A percentile compares a stretch with the other conserved stretches of the same genome.
Evolutionary conservation across 2,113 vertebrate genomes (phyloP).

Genomic region (Dipodomys spectabilis): DNA sequence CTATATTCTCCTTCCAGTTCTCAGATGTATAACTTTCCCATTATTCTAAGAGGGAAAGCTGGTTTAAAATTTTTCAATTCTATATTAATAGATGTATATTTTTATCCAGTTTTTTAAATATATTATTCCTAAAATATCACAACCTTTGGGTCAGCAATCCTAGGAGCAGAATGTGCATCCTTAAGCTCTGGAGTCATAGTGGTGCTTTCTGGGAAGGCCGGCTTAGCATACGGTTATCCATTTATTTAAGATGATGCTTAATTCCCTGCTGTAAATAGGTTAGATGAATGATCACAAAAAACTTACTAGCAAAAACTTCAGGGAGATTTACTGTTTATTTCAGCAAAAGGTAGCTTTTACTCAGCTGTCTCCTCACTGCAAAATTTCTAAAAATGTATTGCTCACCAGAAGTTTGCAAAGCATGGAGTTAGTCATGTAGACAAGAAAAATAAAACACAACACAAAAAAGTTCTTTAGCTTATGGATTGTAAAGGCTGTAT

Average conservation of each 20-base stretch:
- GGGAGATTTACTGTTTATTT: neutral
- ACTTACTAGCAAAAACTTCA: neutral
- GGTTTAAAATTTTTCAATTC: neutral
- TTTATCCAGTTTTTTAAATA: neutral
- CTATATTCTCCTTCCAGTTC: neutral
- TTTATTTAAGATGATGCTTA: neutral
- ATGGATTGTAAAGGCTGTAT: neutral
- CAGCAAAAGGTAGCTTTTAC: neutral
- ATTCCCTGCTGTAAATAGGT: neutral
- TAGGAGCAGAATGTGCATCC: neutral
- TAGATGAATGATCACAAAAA: neutral
- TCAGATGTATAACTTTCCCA: neutral
- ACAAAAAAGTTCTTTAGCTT: neutral
- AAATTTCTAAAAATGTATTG: constrained; percentile 13
- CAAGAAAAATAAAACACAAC: neutral
- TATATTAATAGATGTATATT: neutral
- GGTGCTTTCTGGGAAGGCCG: neutral
- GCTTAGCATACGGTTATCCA: neutral
- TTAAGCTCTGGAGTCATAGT: neutral
- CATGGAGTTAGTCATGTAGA: neutral
- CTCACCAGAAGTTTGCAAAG: neutral
- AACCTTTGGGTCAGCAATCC: neutral
- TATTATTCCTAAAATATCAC: neutral
- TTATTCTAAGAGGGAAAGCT: neutral
- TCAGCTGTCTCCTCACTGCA: neutral